Evolutionary conservation across 1,140 invertebrate genomes (phyloP).

Genomic region (Onthophagus taurus): DNA sequence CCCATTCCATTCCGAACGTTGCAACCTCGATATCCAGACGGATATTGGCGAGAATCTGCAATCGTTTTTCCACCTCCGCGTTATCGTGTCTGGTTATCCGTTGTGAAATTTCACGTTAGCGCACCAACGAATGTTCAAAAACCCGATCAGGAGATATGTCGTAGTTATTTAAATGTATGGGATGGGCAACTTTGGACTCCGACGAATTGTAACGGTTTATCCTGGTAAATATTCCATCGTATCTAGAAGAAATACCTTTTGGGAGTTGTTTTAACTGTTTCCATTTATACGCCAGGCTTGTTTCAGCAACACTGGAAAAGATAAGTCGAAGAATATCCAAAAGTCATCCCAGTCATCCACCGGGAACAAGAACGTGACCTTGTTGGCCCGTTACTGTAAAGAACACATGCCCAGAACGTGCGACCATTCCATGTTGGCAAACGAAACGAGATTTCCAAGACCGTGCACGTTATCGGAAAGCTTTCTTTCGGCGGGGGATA

Average conservation of each 20-base stretch:
- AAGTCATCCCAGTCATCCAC: slow-evolving; percentile 13
- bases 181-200: slow-evolving; percentile 68
- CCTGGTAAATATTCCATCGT: slow-evolving; percentile 50
- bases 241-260: background rate
- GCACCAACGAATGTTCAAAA: slow-evolving; percentile 44
- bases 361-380: slow-evolving; percentile 54
- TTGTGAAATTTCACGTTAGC: slow-evolving; percentile 71
- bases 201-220: slow-evolving; percentile 67
- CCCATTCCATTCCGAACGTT: slow-evolving; percentile 49
- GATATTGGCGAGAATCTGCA: slow-evolving; percentile 46
- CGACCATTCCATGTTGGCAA: slow-evolving; percentile 59
- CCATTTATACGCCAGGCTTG: background rate
- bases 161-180: slow-evolving; percentile 72
- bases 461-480: slow-evolving; percentile 74
- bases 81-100: slow-evolving; percentile 77
- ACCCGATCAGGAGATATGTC: slow-evolving; percentile 61
- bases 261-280: slow-evolving; percentile 6
- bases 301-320: slow-evolving; percentile 15
- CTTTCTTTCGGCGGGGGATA: slow-evolving; percentile 70
- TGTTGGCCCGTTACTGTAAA: slow-evolving; percentile 67
- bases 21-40: slow-evolving; percentile 48
- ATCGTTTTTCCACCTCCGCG: slow-evolving; percentile 48
- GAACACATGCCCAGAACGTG: slow-evolving; percentile 67
- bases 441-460: slow-evolving; percentile 45
- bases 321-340: slow-evolving; percentile 25